A percentile compares a stretch with the other conserved stretches of the same genome.
Evolutionary conservation across 2,888 invertebrate genomes (phyloP).

Genomic region (Epirrhoe alternata): DNA sequence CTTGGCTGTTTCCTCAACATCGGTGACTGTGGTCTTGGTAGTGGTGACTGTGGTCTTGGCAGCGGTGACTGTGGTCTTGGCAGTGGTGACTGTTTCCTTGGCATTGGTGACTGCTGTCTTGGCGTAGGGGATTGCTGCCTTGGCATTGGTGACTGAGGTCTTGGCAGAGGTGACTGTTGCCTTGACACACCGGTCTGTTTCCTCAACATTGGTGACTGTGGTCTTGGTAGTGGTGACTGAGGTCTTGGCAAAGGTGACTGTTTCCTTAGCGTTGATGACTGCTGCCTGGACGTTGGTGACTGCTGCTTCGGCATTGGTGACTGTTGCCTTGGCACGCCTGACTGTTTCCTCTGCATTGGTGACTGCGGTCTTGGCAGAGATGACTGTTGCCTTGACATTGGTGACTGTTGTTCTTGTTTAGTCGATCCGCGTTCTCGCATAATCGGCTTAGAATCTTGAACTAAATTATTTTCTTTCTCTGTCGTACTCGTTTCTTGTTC

Average conservation of each 20-base stretch:
- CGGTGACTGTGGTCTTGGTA: neutral
- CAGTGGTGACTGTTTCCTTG: neutral
- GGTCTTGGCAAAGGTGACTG: neutral
- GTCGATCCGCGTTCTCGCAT: slow-evolving; percentile 1
- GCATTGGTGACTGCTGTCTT: neutral
- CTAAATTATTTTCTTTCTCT: neutral
- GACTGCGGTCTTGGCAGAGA: neutral
- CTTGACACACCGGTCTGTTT: neutral
- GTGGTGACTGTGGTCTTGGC: neutral
- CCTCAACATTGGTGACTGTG: neutral
- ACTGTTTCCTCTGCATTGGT: neutral
- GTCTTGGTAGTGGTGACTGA: neutral
- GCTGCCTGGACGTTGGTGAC: no score
- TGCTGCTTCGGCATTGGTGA: neutral
- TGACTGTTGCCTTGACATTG: neutral
- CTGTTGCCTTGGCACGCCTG: neutral
- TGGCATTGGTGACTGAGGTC: neutral
- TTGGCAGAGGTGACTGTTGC: neutral
- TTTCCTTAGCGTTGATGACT: no score
- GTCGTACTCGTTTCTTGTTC: slow-evolving; percentile 1
- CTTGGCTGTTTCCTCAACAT: neutral
- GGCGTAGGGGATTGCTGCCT: neutral
- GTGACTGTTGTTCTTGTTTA: slow-evolving; percentile 5
- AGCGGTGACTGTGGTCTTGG: neutral
- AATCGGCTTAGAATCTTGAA: neutral